phyloP scores from a whole-genome alignment of 1,140 invertebrate genomes.

The Brachionus asplanchnoidis region DNA sequence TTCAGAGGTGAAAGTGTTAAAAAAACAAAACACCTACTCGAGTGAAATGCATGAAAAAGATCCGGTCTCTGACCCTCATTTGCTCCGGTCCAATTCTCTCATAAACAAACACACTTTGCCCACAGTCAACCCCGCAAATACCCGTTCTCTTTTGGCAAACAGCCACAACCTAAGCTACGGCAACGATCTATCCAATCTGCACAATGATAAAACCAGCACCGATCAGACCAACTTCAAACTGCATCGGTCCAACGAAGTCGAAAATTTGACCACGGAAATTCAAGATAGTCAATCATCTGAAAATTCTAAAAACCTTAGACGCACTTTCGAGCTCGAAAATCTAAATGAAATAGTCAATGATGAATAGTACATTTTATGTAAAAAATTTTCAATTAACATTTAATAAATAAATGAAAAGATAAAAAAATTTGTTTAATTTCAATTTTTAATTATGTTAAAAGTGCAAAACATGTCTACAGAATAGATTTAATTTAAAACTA shows the following conservation, averaged over 20 bases:
- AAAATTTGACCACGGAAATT: background rate
- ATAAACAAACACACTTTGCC: background rate
- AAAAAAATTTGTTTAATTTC: too few species aligned
- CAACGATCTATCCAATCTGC: background rate
- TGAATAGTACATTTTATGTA: background rate
- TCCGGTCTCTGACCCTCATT: background rate
- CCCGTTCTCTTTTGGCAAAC: background rate
- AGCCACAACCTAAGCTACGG: slow-evolving; percentile 1
- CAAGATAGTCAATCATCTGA: background rate
- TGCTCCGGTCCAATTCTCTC: background rate
- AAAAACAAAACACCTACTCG: background rate
- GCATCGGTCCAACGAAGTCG: background rate
- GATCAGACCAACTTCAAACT: background rate
- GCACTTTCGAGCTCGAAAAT: slow-evolving; percentile 10
- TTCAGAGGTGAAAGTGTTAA: background rate
- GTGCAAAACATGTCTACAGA: background rate
- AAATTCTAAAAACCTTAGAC: background rate
- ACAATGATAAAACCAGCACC: background rate
- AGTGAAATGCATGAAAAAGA: background rate
- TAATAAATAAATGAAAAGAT: background rate
- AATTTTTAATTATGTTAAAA: background rate
- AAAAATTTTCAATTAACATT: background rate
- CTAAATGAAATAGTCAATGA: slow-evolving; percentile 20
- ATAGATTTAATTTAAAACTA: too few species aligned
- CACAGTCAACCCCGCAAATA: background rate